Conservation (phyloP, 2,797 vertebrate species). For the Liparis tanakae region DNA sequence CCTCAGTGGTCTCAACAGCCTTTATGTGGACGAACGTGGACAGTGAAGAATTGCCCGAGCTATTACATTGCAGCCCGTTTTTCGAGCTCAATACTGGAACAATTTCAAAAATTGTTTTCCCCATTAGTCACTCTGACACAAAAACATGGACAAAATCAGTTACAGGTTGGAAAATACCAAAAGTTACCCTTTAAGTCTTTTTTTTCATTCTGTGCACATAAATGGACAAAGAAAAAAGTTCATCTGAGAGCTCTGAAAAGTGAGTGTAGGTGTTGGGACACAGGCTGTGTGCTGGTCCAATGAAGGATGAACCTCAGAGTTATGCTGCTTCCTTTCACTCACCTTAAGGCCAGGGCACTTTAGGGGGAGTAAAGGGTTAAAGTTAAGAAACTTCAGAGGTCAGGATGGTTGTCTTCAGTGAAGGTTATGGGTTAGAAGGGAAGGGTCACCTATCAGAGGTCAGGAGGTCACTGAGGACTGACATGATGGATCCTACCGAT, state of each 20-base stretch:
- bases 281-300: not conserved
- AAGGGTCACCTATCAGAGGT: not conserved
- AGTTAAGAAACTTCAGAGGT: not conserved
- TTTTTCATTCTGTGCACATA: not conserved
- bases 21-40: not conserved
- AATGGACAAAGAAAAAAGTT: not conserved
- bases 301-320: not conserved
- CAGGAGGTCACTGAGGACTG: not conserved
- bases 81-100: not conserved
- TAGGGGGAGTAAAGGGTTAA: not conserved
- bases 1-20: not conserved
- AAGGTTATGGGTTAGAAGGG: not conserved
- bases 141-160: not conserved
- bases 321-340: not conserved
- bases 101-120: not conserved
- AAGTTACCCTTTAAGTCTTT: not conserved
- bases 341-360: not conserved
- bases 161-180: not conserved
- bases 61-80: not conserved
- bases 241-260: not conserved
- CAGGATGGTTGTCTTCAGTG: not conserved
- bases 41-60: not conserved
- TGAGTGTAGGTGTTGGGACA: not conserved
- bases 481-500: not conserved
- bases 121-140: conserved; percentile 1